These are phyloP conservation scores for Eurystomus gularis DNA, from an alignment of 2,113 vertebrate species.

Conservation along the genomic window DNA sequence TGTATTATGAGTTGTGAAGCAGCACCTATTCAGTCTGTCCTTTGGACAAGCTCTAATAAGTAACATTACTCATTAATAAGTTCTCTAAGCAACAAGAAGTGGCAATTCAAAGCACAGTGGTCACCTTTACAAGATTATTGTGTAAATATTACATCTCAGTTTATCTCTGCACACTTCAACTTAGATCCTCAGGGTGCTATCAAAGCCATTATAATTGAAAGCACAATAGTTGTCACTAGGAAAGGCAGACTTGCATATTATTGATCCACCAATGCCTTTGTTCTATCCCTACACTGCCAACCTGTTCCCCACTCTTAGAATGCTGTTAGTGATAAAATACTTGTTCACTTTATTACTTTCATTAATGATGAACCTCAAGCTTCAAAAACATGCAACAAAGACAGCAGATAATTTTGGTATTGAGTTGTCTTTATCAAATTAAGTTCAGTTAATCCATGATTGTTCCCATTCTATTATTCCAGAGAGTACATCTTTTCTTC, in stretches of 20 bases:
- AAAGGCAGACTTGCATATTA: constrained; percentile 18
- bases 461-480: background rate
- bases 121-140: background rate
- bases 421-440: constrained; percentile 4
- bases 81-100: background rate
- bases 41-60: background rate
- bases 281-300: background rate
- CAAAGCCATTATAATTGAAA: constrained; percentile 16
- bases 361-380: constrained; percentile 16
- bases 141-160: background rate
- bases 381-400: constrained; percentile 7
- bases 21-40: background rate
- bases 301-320: background rate
- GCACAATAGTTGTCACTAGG: background rate
- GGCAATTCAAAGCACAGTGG: background rate
- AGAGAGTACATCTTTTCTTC: background rate
- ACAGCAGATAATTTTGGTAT: constrained; percentile 30
- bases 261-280: constrained; percentile 1
- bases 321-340: background rate
- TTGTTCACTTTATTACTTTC: constrained; percentile 55
- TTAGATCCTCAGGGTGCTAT: background rate
- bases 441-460: background rate
- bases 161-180: background rate
- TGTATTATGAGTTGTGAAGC: background rate
- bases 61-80: background rate